These are phyloP conservation scores for Plebejus anna DNA, from an alignment of 2,888 invertebrate genomes.

Conservation along the genomic window DNA sequence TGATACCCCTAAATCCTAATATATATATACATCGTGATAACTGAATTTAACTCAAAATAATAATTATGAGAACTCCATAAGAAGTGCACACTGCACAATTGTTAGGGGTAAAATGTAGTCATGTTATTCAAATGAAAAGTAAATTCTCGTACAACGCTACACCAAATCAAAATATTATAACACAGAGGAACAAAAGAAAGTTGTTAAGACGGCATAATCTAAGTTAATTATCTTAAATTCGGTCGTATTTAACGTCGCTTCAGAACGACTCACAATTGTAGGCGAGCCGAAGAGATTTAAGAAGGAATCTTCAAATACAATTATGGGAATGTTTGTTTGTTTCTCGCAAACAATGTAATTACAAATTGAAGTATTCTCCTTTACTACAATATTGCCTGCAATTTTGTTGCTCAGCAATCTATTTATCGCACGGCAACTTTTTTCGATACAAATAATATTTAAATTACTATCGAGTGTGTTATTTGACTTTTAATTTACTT, in stretches of 20 bases:
- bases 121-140: background rate
- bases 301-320: constrained; percentile 73
- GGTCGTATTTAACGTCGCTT: constrained; percentile 71
- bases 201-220: constrained; percentile 68
- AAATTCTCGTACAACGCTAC: background rate
- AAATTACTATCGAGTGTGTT: too few species aligned
- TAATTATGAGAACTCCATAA: too few species aligned
- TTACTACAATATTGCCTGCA: background rate
- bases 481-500: too few species aligned
- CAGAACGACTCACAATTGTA: constrained; percentile 69
- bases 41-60: too few species aligned
- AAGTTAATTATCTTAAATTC: constrained; percentile 75
- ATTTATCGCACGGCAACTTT: background rate
- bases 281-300: constrained; percentile 67
- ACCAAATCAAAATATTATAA: background rate
- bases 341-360: constrained; percentile 48
- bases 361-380: background rate
- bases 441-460: too few species aligned
- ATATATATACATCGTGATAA: too few species aligned
- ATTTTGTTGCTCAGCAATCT: background rate
- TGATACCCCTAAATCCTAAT: too few species aligned
- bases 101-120: too few species aligned
- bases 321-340: constrained; percentile 69
- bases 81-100: too few species aligned
- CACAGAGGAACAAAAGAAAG: constrained; percentile 54